A percentile compares a stretch with the other conserved stretches of the same genome.
These are phyloP conservation scores for Stichopus horrens DNA, from an alignment of 53 echinoderm and acorn worm genomes.

Conservation along the genomic window DNA sequence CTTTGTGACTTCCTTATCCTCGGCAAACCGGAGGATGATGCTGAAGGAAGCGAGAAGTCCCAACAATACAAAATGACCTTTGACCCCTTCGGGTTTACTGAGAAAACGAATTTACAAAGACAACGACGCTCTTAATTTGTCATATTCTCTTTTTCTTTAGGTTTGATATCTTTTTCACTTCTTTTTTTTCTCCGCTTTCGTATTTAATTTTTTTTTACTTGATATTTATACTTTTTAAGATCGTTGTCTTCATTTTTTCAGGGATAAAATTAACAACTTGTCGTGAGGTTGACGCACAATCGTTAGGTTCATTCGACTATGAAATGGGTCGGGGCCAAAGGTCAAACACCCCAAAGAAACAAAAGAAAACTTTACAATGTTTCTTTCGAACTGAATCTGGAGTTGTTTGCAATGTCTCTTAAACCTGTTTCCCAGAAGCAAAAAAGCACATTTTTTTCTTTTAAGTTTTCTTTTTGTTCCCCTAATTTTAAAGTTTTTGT, in stretches of 20 bases:
- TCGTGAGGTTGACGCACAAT: too few relatives aligned
- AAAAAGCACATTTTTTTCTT: too few relatives aligned
- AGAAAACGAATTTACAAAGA: background rate
- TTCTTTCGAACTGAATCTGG: background rate
- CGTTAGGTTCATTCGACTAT: background rate
- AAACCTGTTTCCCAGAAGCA: background rate
- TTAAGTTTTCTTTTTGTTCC: too few relatives aligned
- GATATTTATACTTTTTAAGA: too few relatives aligned
- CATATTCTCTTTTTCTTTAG: background rate
- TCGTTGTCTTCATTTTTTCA: background rate
- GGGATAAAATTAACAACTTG: background rate
- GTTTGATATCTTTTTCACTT: background rate
- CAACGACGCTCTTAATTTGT: too few relatives aligned
- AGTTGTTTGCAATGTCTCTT: background rate
- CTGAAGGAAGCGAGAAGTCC: background rate
- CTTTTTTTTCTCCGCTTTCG: background rate
- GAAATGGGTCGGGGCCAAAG: background rate
- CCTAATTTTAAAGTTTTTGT: background rate
- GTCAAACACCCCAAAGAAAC: background rate
- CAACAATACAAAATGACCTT: background rate
- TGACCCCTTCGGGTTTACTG: background rate
- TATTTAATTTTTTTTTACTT: background rate
- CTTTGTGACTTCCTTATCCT: background rate
- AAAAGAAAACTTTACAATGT: background rate
- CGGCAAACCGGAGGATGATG: background rate